A percentile compares a stretch with the other conserved stretches of the same genome.
These are phyloP conservation scores for Porites evermanni DNA, from an alignment of 92 coral and sea anemone genomes.

Conservation along the genomic window DNA sequence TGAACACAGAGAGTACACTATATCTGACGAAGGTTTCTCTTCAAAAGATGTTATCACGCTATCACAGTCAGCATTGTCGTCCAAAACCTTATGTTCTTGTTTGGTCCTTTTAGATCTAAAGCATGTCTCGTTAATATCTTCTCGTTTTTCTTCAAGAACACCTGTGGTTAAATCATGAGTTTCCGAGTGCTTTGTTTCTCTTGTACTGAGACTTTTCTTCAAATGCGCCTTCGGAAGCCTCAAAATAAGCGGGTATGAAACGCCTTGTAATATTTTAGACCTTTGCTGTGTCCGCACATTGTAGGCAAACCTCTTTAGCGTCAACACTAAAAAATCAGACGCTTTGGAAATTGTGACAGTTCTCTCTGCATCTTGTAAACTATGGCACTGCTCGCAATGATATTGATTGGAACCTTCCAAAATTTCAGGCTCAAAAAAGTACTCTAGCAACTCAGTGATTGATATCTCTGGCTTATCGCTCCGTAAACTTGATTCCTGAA, in stretches of 20 bases:
- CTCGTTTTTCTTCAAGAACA: not conserved
- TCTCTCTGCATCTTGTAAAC: conserved; percentile 94
- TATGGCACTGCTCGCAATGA: conserved; percentile 90
- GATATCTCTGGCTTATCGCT: conserved; percentile 62
- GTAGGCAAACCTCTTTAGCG: conserved; percentile 91
- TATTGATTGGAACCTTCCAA: conserved; percentile 90
- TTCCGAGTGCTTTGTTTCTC: not conserved
- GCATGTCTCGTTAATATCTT: not conserved
- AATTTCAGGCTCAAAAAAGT: conserved; percentile 92
- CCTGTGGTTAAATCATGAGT: not conserved
- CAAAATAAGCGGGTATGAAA: conserved; percentile 79
- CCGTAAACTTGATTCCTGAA: conserved; percentile 62
- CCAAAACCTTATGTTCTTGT: conserved; percentile 16
- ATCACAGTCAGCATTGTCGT: not conserved
- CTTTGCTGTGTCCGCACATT: conserved; percentile 88
- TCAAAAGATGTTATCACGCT: not conserved
- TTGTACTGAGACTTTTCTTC: not conserved
- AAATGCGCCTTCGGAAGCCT: conserved; percentile 57
- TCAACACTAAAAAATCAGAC: conserved; percentile 81
- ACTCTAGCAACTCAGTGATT: conserved; percentile 82
- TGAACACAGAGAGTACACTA: conserved; percentile 82
- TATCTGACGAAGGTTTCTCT: conserved; percentile 46
- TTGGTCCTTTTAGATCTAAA: conserved; percentile 29
- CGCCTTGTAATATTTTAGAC: conserved; percentile 90
- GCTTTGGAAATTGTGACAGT: conserved; percentile 84